Conservation (phyloP, 2,888 invertebrate species). For the Clistopyga incitator region DNA sequence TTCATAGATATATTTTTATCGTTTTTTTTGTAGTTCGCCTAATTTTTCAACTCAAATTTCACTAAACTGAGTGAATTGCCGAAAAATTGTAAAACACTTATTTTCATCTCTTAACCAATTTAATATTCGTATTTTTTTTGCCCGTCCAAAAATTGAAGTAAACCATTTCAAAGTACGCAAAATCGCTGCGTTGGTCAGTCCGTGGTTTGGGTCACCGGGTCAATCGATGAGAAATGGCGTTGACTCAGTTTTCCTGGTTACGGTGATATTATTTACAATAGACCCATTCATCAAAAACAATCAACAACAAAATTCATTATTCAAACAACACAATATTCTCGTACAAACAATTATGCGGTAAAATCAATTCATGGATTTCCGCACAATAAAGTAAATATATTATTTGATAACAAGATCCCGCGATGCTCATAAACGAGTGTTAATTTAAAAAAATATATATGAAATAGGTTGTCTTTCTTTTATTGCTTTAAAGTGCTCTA, state of each 20-base stretch:
- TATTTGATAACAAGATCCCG: too few relatives aligned
- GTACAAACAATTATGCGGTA: background rate
- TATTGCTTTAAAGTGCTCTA: too few relatives aligned
- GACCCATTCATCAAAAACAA: background rate
- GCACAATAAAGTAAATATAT: too few relatives aligned
- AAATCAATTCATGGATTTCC: constrained; percentile 1
- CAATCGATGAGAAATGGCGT: constrained; percentile 67
- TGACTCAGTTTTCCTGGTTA: constrained; percentile 1
- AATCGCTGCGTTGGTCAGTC: background rate
- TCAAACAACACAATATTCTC: too few relatives aligned
- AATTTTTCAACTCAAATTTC: too few relatives aligned
- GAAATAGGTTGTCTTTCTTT: too few relatives aligned
- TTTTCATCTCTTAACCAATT: background rate
- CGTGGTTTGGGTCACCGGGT: constrained; percentile 67
- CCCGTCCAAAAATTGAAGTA: background rate
- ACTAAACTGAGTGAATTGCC: background rate
- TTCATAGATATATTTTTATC: too few relatives aligned
- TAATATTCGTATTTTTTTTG: background rate
- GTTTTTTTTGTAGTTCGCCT: too few relatives aligned
- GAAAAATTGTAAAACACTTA: background rate
- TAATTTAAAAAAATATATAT: too few relatives aligned
- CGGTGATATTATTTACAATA: background rate
- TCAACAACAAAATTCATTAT: too few relatives aligned
- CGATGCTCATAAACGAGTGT: too few relatives aligned
- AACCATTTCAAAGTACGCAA: background rate